Evolutionary conservation across 2,113 vertebrate genomes (phyloP).

Genomic region (Colistium nudipinnis): DNA sequence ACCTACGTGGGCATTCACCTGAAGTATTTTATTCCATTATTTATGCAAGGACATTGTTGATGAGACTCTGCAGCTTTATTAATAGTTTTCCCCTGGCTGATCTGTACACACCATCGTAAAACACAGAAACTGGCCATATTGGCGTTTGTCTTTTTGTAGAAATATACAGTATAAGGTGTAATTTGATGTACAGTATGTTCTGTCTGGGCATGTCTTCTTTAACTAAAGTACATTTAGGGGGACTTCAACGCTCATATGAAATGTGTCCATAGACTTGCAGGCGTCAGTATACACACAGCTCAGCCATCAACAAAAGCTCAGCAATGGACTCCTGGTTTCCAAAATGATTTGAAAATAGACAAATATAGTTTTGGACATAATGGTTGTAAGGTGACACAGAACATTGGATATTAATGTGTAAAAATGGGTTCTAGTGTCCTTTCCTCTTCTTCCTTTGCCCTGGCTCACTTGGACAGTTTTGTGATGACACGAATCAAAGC

Average conservation of each 20-base stretch:
- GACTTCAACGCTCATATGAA: conserved; percentile 3
- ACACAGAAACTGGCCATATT: neutral
- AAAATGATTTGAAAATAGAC: conserved; percentile 6
- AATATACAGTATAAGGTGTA: conserved; percentile 23
- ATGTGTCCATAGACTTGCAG: conserved; percentile 5
- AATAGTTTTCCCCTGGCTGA: neutral
- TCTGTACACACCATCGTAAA: neutral
- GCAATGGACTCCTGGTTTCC: conserved; percentile 2
- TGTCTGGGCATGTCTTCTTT: neutral
- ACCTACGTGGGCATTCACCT: neutral
- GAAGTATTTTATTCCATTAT: conserved; percentile 26
- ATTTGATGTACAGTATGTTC: conserved; percentile 15
- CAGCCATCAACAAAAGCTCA: neutral
- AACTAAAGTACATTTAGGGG: conserved; percentile 21
- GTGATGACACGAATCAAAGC: conserved; percentile 96
- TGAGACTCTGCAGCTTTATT: neutral
- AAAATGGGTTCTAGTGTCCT: conserved; percentile 7
- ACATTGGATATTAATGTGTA: neutral
- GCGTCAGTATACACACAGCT: neutral
- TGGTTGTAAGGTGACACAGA: neutral
- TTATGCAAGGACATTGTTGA: neutral
- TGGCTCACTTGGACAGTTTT: conserved; percentile 93
- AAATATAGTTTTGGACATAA: conserved; percentile 3
- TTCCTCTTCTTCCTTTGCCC: conserved; percentile 3
- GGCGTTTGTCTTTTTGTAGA: conserved; percentile 22